Evolutionary conservation across 2,113 vertebrate genomes (phyloP), one percentile per base, ranked within the genome.

Genomic region (Bufo gargarizans): DNA sequence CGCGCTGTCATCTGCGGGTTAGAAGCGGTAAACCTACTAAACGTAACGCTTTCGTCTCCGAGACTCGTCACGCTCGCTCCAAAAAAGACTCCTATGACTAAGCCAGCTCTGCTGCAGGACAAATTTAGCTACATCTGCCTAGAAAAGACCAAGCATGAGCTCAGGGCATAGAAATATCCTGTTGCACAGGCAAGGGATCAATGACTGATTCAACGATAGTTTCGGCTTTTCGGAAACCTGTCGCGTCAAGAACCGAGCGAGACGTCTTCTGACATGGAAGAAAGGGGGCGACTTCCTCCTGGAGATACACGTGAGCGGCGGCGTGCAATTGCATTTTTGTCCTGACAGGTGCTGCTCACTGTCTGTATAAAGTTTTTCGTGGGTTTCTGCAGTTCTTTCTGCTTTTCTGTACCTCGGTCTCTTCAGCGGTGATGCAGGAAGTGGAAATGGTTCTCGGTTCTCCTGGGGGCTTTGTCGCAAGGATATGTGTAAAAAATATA

Each of bases 401-500:
- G 56, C 56, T 10, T 67, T 67, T 67, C 1, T 67, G 2, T 67
- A 22, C 20, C 2, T 20, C 4, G 6, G 33, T 14, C 12, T 43
- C 33, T 43, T 4, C 45, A 43, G 33, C 13, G 8, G 17, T 74
- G 19, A 49, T 74, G 45, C 14, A 47, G 71, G 6, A 74, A 9
- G 9, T 47, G 43, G 19, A 55, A 49, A 77, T 77, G 8, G 7
- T 17, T 47, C 13, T 50, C 5, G 19, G 47, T 53, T 77, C 74
- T 77, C 71, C 50, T 13, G 20, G 49, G 49, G 76, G 50, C 7
- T 53, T 55, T 77, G 76, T 77, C 4, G 20, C 76, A 55, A 55
- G 77, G 12, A 55, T 13, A 55, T 78, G 77, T 55, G 77, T 78
- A 78, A 78, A 78, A 78, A 11, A 55, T 82, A 82, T 65, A 82